Conservation (phyloP, 2,113 vertebrate genomes). For the Rhinopomastus cyanomelas region DNA sequence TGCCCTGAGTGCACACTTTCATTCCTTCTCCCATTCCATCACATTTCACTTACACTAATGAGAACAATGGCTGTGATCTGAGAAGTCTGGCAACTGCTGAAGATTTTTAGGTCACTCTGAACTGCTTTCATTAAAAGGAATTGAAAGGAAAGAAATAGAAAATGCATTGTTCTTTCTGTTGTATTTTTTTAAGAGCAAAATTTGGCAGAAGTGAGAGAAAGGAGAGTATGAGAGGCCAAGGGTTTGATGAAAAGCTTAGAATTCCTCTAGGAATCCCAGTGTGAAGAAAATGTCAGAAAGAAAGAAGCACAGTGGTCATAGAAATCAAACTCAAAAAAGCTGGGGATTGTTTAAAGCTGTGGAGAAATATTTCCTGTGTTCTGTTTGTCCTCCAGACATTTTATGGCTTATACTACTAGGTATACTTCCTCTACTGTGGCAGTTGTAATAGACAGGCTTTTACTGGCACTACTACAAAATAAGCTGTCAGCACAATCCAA, state of each 20-base stretch:
- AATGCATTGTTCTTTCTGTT: neutral
- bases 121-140: neutral
- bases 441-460: neutral
- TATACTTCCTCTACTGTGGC: neutral
- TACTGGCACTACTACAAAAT: neutral
- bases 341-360: neutral
- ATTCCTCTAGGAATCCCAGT: neutral
- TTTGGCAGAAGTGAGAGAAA: neutral
- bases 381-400: neutral
- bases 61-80: neutral
- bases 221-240: neutral
- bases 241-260: neutral
- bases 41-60: neutral
- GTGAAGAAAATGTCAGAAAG: neutral
- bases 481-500: constrained; percentile 29
- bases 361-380: neutral
- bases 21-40: neutral
- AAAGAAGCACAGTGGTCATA: neutral
- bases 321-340: neutral
- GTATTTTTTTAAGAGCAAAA: neutral
- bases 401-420: neutral
- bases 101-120: neutral
- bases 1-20: neutral
- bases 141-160: constrained; percentile 1
- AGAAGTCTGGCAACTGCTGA: neutral